A percentile compares a stretch with the other conserved stretches of the same genome.
These are phyloP conservation scores for Ciona savignyi DNA, from an alignment of 23 tunicate species.

Conservation along the genomic window DNA sequence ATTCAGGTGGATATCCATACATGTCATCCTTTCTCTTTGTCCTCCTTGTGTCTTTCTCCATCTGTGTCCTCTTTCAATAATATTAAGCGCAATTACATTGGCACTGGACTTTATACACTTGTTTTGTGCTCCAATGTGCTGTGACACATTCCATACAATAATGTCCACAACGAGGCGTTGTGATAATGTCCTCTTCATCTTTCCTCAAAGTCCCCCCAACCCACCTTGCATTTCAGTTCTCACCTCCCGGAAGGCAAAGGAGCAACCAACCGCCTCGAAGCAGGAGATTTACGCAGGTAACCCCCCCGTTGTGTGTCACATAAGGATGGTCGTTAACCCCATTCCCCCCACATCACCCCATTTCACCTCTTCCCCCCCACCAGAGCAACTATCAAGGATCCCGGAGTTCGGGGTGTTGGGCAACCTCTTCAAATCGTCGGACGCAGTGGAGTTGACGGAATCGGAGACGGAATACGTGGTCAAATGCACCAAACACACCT, in stretches of 20 bases:
- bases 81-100: no score
- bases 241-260: slow-evolving; percentile 15
- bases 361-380: no score
- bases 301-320: neutral
- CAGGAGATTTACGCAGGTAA: slow-evolving; percentile 87
- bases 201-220: no score
- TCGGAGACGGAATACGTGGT: slow-evolving; percentile 92
- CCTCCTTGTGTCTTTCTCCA: neutral
- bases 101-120: no score
- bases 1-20: slow-evolving; percentile 15
- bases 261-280: slow-evolving; percentile 53
- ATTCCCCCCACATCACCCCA: no score
- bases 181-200: no score
- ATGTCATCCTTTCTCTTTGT: no score
- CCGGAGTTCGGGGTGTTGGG: slow-evolving; percentile 78
- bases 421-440: slow-evolving; percentile 83
- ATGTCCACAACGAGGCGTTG: no score
- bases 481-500: slow-evolving; percentile 83
- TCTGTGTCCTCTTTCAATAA: neutral
- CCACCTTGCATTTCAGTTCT: neutral
- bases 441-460: slow-evolving; percentile 79
- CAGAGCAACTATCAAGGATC: slow-evolving; percentile 84
- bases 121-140: no score
- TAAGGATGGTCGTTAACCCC: neutral
- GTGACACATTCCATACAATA: no score